Percentiles rank a stretch among this genome's conserved stretches.
phyloP scores from a whole-genome alignment of 2,888 invertebrate genomes.

The Tortrix viridana region DNA sequence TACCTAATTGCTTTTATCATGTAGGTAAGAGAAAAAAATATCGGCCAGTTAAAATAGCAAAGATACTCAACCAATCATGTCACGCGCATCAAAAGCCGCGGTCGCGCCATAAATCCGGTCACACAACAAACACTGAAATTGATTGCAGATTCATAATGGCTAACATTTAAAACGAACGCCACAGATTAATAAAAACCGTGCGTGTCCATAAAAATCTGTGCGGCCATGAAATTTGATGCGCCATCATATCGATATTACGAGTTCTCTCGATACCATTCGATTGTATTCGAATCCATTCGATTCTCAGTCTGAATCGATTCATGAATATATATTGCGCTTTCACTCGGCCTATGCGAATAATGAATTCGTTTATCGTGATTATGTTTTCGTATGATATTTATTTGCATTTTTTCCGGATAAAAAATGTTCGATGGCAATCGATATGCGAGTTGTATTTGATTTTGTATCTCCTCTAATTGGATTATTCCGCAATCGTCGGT shows the following conservation, averaged over 20 bases:
- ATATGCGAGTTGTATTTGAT: constrained; percentile 34
- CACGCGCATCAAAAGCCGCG: constrained; percentile 4
- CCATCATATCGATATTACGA: constrained; percentile 67
- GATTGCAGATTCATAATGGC: constrained; percentile 27
- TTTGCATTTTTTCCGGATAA: constrained; percentile 38
- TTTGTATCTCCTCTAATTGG: constrained; percentile 23
- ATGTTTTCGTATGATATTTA: constrained; percentile 41
- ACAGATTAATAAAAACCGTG: constrained; percentile 38
- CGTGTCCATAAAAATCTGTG: constrained; percentile 46
- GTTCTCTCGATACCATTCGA: constrained; percentile 52
- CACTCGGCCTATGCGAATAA: constrained; percentile 44
- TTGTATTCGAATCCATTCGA: constrained; percentile 48
- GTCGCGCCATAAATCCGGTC: background rate
- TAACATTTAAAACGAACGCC: constrained; percentile 25
- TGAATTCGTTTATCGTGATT: constrained; percentile 44
- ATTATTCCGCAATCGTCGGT: constrained; percentile 1
- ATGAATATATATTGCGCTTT: constrained; percentile 65
- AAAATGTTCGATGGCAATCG: constrained; percentile 31
- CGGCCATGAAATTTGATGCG: constrained; percentile 54
- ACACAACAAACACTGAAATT: constrained; percentile 13
- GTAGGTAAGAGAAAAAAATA: background rate
- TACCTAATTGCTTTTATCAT: too few species aligned
- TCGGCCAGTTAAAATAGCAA: background rate
- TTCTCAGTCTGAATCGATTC: constrained; percentile 56
- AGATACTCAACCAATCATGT: background rate